Conservation (phyloP, 2,113 vertebrate species). For the Miniopterus natalensis region DNA sequence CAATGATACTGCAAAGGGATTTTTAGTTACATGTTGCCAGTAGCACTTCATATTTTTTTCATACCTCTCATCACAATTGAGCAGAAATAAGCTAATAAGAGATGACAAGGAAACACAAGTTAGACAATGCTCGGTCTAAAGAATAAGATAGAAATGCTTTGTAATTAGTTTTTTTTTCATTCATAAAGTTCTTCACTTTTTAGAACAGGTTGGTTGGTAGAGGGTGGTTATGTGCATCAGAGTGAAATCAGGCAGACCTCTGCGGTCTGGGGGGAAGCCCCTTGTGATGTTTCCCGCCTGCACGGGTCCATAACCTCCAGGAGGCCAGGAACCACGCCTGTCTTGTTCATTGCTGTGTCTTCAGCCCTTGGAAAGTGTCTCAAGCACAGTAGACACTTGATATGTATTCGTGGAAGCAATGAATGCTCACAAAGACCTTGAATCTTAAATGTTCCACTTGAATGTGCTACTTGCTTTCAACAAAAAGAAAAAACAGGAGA, state of each 20-base stretch:
- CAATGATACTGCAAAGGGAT: no score
- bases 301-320: not conserved
- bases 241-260: not conserved
- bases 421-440: not conserved
- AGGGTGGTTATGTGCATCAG: not conserved
- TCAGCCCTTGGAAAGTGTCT: not conserved
- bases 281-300: not conserved
- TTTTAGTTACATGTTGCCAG: not conserved
- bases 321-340: not conserved
- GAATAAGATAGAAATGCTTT: not conserved
- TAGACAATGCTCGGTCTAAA: not conserved
- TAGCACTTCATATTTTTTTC: not conserved
- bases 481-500: slow-evolving; percentile 57
- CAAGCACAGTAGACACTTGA: not conserved
- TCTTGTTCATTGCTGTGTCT: not conserved
- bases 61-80: not conserved
- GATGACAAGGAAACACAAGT: not conserved
- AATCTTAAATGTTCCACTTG: slow-evolving; percentile 41
- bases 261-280: not conserved
- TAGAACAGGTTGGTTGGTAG: not conserved
- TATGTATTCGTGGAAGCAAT: not conserved
- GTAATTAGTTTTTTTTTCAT: not conserved
- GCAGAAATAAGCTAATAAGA: not conserved
- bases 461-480: slow-evolving; percentile 50
- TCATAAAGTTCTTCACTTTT: not conserved